phyloP scores from a whole-genome alignment of 2,113 vertebrate species.

The Pseudolaguvia tuberculata region DNA sequence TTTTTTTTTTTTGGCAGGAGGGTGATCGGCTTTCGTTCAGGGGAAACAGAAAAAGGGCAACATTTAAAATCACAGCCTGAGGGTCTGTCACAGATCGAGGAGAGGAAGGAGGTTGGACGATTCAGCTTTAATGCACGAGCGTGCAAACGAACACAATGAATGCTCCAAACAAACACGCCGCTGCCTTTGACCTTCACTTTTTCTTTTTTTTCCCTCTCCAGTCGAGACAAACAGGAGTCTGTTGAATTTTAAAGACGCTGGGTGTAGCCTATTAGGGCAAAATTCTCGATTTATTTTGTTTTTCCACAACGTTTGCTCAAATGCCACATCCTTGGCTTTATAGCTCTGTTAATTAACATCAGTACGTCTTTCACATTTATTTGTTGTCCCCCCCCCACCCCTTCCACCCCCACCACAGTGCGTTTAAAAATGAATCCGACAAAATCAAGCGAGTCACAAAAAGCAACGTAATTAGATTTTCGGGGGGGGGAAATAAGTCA shows the following conservation, averaged over 20 bases:
- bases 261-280: slow-evolving; percentile 2
- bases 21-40: slow-evolving; percentile 27
- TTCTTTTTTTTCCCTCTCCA: background rate
- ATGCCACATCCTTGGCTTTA: background rate
- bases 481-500: slow-evolving; percentile 1
- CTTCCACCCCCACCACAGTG: slow-evolving; percentile 9
- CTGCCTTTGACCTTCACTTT: slow-evolving; percentile 26
- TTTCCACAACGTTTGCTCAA: background rate
- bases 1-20: slow-evolving; percentile 28
- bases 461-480: slow-evolving; percentile 34
- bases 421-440: background rate
- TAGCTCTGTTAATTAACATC: slow-evolving; percentile 20
- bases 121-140: slow-evolving; percentile 27
- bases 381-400: background rate
- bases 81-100: slow-evolving; percentile 12
- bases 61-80: slow-evolving; percentile 32
- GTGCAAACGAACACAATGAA: slow-evolving; percentile 28
- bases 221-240: slow-evolving; percentile 20
- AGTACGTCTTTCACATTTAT: background rate
- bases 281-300: background rate
- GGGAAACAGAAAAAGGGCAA: slow-evolving; percentile 14
- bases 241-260: slow-evolving; percentile 22
- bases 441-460: slow-evolving; percentile 22
- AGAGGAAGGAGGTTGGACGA: background rate
- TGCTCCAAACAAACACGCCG: slow-evolving; percentile 22